Evolutionary conservation across 2,113 vertebrate species (phyloP), one percentile per base, ranked within the genome.

Genomic region (Burhinus bistriatus): DNA sequence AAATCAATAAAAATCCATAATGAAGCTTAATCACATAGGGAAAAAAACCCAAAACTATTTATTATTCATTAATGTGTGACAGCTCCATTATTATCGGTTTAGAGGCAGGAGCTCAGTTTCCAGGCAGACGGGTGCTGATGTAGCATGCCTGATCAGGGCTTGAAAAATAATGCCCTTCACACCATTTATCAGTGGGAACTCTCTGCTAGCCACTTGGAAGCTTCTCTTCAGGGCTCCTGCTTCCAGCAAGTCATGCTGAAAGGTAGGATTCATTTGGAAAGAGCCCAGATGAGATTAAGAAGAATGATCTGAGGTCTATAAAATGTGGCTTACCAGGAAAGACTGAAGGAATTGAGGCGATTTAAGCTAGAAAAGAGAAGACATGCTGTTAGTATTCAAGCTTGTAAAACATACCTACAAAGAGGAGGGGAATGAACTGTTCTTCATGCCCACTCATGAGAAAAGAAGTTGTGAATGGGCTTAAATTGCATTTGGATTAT

Each of bases 41-140:
- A 26, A 34, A 59, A 94, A 81, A 32, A 58, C 0, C 3, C 34
- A 23, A 36, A 62, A 30, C 90, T 94, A 91, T 95, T 88, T 96
- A 92, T 95, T 97, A 96, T 90, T 96, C 95, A 96, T 96, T 96
- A 95, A 91, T 85, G 58, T 92, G 78, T 95, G 92, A 96, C 96
- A 97, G 91, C 78, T 95, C 82, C 86, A 72, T 97, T 97, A 89
- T 96, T 95, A 91, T 69, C 52, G 16, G 21, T 94, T 97, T 90
- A 68, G 92, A 87, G 70, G 81, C 83, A 94, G 70, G 78, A 95
- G 73, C 83, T 79, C 59, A 78, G 62, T 91, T 97, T 95, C 86
- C 79, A 93, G 58, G 70, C 94, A 96, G 65, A 57, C 18, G 34
- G 36, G 36, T 96, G 70, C 92, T 88, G 92, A 95, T 88, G 54